Evolutionary conservation across 2,113 vertebrate species (phyloP).

Genomic region (Mionectes macconnelli): DNA sequence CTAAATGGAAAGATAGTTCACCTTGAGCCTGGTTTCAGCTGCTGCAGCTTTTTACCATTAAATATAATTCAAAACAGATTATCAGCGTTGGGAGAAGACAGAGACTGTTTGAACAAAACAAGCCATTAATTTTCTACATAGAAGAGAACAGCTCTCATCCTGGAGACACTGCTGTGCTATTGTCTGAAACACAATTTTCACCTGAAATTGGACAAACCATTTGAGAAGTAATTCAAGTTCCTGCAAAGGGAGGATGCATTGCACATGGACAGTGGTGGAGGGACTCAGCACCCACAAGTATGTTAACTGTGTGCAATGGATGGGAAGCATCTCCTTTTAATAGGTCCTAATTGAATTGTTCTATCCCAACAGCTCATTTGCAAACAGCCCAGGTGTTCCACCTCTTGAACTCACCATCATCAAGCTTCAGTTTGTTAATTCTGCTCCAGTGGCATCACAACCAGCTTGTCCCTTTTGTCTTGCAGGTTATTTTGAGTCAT

Average conservation of each 20-base stretch:
- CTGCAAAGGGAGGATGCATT: background rate
- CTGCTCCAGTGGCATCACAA: background rate
- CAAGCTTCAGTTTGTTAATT: background rate
- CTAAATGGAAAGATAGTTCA: background rate
- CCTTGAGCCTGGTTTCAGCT: background rate
- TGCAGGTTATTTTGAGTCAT: background rate
- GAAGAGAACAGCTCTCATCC: slow-evolving; percentile 12
- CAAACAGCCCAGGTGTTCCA: background rate
- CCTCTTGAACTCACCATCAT: background rate
- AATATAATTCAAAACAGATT: slow-evolving; percentile 43
- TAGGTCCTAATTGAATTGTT: background rate
- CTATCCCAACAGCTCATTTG: background rate
- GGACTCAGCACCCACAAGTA: background rate
- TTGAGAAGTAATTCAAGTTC: slow-evolving; percentile 28
- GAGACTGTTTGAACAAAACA: slow-evolving; percentile 27
- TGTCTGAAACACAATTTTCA: slow-evolving; percentile 50
- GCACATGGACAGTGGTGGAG: background rate
- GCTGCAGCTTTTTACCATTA: slow-evolving; percentile 7
- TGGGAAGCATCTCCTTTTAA: background rate
- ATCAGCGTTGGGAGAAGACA: slow-evolving; percentile 9
- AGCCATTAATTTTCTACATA: slow-evolving; percentile 40
- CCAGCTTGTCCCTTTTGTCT: background rate
- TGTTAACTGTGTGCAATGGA: background rate
- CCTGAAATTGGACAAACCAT: slow-evolving; percentile 5
- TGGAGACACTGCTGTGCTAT: slow-evolving; percentile 28